These are phyloP conservation scores for Chiloscyllium punctatum DNA, from an alignment of 2,797 vertebrate genomes.

Conservation along the genomic window DNA sequence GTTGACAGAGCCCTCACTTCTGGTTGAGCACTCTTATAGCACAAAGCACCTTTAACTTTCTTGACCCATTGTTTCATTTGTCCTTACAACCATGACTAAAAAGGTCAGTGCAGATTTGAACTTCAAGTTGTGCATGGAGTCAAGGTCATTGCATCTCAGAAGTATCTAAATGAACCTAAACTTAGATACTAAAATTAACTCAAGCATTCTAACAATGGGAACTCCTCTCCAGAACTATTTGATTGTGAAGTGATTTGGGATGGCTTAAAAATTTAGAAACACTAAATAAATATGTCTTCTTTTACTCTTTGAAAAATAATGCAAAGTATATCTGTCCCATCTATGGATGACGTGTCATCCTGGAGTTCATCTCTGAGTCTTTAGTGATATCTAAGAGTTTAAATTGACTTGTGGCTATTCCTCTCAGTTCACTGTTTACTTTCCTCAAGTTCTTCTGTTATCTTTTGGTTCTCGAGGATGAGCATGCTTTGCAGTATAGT, in stretches of 20 bases:
- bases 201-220: no score
- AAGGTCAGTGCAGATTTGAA: background rate
- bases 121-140: background rate
- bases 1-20: background rate
- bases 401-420: background rate
- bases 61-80: background rate
- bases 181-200: background rate
- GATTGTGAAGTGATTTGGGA: no score
- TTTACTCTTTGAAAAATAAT: background rate
- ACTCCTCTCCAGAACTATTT: no score
- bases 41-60: background rate
- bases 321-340: no score
- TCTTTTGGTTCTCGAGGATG: background rate
- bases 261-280: no score
- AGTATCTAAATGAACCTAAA: background rate
- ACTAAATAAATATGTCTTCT: no score
- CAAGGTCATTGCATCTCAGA: background rate
- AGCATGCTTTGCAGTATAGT: background rate
- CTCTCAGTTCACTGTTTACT: background rate
- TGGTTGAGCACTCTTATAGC: background rate
- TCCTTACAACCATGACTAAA: background rate
- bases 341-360: background rate
- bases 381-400: background rate
- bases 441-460: background rate
- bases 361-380: background rate